Base-by-base conservation (phyloP, 2,888 invertebrate genomes). In the Nomada goodeniana region DNA sequence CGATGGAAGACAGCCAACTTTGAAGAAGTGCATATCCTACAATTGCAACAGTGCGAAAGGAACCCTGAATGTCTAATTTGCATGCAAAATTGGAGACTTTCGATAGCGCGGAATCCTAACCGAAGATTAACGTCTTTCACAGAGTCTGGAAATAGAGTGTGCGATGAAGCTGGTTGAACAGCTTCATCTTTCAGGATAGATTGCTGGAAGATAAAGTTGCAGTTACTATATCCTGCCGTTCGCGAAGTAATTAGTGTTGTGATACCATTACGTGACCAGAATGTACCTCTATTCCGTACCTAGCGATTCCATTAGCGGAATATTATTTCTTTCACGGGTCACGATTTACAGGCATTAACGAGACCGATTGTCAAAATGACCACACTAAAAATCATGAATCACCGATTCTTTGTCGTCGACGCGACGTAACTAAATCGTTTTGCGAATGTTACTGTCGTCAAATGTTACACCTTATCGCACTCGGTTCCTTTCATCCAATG, bases 141-240 rank as follows among this genome's bases (percentile, higher is more conserved):
- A 29, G 42, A 65, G 42, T 23, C 23, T 67, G n/a, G 47, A 68
- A 60, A 44, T 61, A 65, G 65, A 64, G 18, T 72, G 50, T 11
- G 26, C 52, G 42, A 53, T 11, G 36, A 57, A 69, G 69, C 64
- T 70, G 63, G 69, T 69, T 26, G 23, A 44, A 79, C 75, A 68
- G 76, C 69, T 79, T 79, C 52, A 78, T 78, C 61, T 75, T 78
- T 44, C 63, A 63, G 52, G 63, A 75, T 63, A 63, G 75, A 75
- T 68, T 42, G 36, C 67, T 47, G 20, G 1, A 52, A 65, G 69
- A 79, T 79, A 70, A 76, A 65, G 65, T 70, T 70, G 64, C 76
- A 36, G 42, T 70, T 57, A 13, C 64, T 64, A 23, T 60, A 67
- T 65, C 23, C 57, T 52, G 3, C 26, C 26, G 36, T 47, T 52